phyloP scores from a whole-genome alignment of 2,888 invertebrate species.

The Leptinotarsa rubiginosa region DNA sequence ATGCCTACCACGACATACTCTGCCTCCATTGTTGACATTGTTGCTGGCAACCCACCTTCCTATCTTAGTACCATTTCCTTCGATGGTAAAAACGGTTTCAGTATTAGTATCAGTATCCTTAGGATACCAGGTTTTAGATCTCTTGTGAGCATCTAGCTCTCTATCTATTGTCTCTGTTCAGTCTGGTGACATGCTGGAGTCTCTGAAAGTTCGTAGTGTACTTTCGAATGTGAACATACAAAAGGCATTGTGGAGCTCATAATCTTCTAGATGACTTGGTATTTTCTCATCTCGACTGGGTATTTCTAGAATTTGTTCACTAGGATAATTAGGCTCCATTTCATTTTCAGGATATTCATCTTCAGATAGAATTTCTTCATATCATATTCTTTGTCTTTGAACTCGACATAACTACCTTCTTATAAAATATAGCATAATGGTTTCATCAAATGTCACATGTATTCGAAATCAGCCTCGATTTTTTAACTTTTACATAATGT shows the following conservation, averaged over 20 bases:
- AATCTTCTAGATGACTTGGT: slow-evolving; percentile 31
- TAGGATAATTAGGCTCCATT: neutral
- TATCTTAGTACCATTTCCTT: slow-evolving; percentile 36
- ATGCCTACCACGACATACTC: no score
- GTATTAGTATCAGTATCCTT: slow-evolving; percentile 40
- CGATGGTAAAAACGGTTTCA: slow-evolving; percentile 44
- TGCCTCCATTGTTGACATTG: no score
- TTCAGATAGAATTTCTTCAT: neutral
- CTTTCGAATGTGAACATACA: slow-evolving; percentile 6
- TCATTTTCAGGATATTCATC: neutral
- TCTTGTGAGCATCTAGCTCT: slow-evolving; percentile 43
- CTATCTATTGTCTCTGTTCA: slow-evolving; percentile 45
- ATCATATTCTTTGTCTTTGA: neutral
- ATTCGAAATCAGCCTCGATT: neutral
- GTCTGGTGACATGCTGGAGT: slow-evolving; percentile 9
- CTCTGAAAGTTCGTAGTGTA: slow-evolving; percentile 15
- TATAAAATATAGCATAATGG: neutral
- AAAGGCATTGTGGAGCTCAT: slow-evolving; percentile 32
- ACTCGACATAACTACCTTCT: neutral
- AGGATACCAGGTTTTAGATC: neutral
- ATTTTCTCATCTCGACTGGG: slow-evolving; percentile 34
- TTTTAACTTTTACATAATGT: neutral
- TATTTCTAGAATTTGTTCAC: neutral
- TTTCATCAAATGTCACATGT: neutral
- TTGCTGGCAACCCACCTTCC: slow-evolving; percentile 33